Conservation (phyloP, 2,797 vertebrate genomes). For the Sebastolobus altivelis region DNA sequence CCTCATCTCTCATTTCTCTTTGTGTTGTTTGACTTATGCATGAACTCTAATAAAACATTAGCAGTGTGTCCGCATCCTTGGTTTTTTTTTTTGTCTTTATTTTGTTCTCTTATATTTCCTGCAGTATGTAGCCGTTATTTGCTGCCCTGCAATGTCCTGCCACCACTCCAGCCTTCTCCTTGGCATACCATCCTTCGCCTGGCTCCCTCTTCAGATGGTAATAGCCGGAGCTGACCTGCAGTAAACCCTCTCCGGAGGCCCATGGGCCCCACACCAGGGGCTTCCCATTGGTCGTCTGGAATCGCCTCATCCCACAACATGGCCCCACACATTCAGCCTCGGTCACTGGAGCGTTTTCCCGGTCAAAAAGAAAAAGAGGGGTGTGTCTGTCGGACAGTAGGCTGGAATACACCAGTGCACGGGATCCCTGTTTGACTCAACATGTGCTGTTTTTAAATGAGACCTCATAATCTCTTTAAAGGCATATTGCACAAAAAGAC, state of each 20-base stretch:
- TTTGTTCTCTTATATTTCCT: neutral
- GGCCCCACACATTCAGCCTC: constrained; percentile 78
- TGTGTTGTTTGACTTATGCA: constrained; percentile 87
- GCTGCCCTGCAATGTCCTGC: neutral
- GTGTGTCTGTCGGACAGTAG: constrained; percentile 59
- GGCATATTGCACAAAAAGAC: constrained; percentile 11
- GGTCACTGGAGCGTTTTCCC: constrained; percentile 74
- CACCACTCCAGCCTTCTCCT: neutral
- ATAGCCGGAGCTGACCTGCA: constrained; percentile 60
- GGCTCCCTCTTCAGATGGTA: constrained; percentile 33
- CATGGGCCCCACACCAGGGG: constrained; percentile 63
- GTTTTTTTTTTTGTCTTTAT: constrained; percentile 20
- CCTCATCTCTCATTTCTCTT: constrained; percentile 74
- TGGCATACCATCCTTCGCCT: neutral
- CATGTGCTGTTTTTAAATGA: constrained; percentile 22
- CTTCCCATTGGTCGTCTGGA: constrained; percentile 85
- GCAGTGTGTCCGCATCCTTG: constrained; percentile 69
- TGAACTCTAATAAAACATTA: constrained; percentile 89
- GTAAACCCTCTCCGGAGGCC: constrained; percentile 77
- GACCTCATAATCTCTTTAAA: neutral
- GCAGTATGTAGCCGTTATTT: neutral
- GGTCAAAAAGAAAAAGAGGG: constrained; percentile 67
- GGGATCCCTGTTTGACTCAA: constrained; percentile 29
- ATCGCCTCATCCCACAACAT: constrained; percentile 90
- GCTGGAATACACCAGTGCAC: constrained; percentile 28